phyloP scores from a whole-genome alignment of 2,888 invertebrate genomes.

The Aleiodes leptofemur region DNA sequence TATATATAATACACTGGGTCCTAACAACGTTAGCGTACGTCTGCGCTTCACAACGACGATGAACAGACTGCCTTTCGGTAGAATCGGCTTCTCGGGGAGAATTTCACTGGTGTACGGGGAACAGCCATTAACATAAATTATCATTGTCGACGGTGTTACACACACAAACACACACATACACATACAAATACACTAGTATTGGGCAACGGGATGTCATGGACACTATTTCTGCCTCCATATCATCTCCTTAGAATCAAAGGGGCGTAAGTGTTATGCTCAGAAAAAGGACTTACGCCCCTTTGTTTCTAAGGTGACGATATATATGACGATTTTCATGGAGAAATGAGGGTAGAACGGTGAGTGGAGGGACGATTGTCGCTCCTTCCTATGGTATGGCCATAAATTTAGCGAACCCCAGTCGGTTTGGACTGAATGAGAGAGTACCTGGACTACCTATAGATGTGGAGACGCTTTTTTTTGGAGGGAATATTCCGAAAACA shows the following conservation, averaged over 20 bases:
- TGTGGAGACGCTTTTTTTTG: background rate
- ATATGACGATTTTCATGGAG: background rate
- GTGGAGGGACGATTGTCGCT: constrained; percentile 19
- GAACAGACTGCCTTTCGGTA: constrained; percentile 63
- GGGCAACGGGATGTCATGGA: constrained; percentile 9
- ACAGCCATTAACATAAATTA: constrained; percentile 77
- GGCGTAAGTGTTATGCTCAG: too few relatives aligned
- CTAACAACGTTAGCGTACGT: too few relatives aligned
- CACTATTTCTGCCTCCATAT: background rate
- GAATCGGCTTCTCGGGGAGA: constrained; percentile 56
- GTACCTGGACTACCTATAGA: background rate
- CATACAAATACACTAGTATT: constrained; percentile 12
- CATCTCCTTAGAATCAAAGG: too few relatives aligned
- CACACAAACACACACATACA: constrained; percentile 53
- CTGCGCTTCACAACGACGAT: constrained; percentile 68
- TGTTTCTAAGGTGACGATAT: too few relatives aligned
- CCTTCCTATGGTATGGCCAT: constrained; percentile 19
- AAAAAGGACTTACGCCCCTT: too few relatives aligned
- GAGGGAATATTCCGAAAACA: too few relatives aligned
- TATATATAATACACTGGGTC: too few relatives aligned
- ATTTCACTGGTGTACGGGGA: constrained; percentile 63
- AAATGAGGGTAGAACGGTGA: constrained; percentile 26
- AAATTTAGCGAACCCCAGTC: constrained; percentile 35
- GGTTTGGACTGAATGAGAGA: background rate
- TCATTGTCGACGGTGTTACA: constrained; percentile 79